phyloP scores from a whole-genome alignment of 2,797 vertebrate genomes.

The Rhinogobio ventralis region DNA sequence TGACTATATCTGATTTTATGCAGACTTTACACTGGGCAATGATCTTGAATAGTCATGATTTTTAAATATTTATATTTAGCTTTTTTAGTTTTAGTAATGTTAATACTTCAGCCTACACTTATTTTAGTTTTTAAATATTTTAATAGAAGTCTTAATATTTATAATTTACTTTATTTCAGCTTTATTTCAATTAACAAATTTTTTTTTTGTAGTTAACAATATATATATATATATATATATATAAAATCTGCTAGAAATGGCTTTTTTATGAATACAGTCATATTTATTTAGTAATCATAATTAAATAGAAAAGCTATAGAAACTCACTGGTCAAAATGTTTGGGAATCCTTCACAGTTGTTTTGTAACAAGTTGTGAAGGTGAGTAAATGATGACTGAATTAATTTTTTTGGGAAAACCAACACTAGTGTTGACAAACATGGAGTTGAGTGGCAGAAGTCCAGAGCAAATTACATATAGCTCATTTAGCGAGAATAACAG shows the following conservation, averaged over 20 bases:
- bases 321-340: neutral
- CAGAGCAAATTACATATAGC: constrained; percentile 23
- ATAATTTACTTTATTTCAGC: neutral
- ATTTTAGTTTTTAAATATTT: neutral
- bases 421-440: neutral
- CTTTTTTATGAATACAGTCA: neutral
- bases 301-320: neutral
- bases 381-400: neutral
- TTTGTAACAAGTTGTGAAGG: neutral
- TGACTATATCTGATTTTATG: neutral
- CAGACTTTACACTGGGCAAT: neutral
- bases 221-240: too few relatives aligned
- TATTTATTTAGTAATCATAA: neutral
- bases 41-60: neutral
- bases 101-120: neutral
- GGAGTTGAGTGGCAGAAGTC: neutral
- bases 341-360: neutral
- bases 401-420: neutral
- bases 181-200: neutral
- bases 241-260: neutral
- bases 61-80: neutral
- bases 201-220: neutral
- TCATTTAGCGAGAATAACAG: neutral
- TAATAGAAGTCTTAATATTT: neutral
- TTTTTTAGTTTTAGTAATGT: neutral